Evolutionary conservation across 23 tunicate genomes (phyloP).

Genomic region (Botrylloides violaceus): DNA sequence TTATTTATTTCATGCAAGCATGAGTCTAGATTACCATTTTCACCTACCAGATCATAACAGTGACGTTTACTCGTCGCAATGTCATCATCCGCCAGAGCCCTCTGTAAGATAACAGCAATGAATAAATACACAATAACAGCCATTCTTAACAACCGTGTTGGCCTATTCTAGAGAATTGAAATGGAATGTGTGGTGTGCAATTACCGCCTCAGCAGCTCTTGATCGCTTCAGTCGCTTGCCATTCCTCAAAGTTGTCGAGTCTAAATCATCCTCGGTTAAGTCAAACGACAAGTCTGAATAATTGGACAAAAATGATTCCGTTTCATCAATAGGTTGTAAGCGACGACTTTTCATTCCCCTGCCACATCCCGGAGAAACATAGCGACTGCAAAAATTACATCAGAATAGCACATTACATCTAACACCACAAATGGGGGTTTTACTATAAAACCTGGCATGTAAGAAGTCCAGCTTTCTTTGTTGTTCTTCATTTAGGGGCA

Average conservation of each 20-base stretch:
- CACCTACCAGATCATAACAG: conserved; percentile 41
- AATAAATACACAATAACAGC: too few species aligned
- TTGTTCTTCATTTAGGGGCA: conserved; percentile 79
- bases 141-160: too few species aligned
- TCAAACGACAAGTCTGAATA: conserved; percentile 91
- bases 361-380: conserved; percentile 1
- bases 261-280: conserved; percentile 80
- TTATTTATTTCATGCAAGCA: too few species aligned
- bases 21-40: too few species aligned
- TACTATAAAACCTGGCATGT: conserved; percentile 29
- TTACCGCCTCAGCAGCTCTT: conserved; percentile 35
- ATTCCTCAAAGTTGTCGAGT: conserved; percentile 51
- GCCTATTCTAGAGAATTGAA: too few species aligned
- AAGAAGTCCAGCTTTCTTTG: conserved; percentile 85
- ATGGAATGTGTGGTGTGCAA: too few species aligned
- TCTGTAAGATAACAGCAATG: conserved; percentile 26
- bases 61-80: conserved; percentile 39
- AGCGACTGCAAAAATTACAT: conserved; percentile 11
- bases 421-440: background rate
- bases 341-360: conserved; percentile 30
- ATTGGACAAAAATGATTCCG: conserved; percentile 72
- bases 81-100: conserved; percentile 46
- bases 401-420: background rate
- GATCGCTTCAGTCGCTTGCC: conserved; percentile 61
- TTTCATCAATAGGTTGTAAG: conserved; percentile 82